These are phyloP conservation scores for Petroica traversi DNA, from an alignment of 2,113 vertebrate species.

Conservation along the genomic window DNA sequence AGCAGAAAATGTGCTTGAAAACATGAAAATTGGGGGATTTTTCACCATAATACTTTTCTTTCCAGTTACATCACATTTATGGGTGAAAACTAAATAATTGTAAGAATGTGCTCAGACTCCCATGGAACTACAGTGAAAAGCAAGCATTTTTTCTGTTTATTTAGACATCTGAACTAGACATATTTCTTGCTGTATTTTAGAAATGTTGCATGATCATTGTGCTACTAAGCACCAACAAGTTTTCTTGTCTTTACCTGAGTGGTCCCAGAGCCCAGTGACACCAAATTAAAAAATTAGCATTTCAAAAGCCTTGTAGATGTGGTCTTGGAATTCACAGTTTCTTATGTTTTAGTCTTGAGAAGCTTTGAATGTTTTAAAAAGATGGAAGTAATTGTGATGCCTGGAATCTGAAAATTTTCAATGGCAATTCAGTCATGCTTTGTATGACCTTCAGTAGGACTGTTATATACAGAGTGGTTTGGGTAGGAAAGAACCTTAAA, in stretches of 20 bases:
- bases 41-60: neutral
- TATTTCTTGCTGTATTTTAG: neutral
- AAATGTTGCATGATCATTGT: neutral
- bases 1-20: neutral
- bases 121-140: neutral
- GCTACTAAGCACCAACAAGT: rapidly evolving
- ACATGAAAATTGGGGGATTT: neutral
- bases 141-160: neutral
- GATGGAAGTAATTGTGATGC: neutral
- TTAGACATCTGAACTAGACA: neutral
- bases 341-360: neutral
- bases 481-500: neutral
- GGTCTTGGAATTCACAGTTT: neutral
- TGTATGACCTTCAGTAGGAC: neutral
- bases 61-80: neutral
- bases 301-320: neutral
- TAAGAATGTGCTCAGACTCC: neutral
- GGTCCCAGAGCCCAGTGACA: neutral
- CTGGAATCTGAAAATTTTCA: neutral
- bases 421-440: neutral
- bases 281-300: neutral
- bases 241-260: neutral
- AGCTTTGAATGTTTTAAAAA: neutral
- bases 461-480: neutral
- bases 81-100: neutral